phyloP scores from a whole-genome alignment of 2,113 vertebrate genomes.

The Grammomys dolichurus region DNA sequence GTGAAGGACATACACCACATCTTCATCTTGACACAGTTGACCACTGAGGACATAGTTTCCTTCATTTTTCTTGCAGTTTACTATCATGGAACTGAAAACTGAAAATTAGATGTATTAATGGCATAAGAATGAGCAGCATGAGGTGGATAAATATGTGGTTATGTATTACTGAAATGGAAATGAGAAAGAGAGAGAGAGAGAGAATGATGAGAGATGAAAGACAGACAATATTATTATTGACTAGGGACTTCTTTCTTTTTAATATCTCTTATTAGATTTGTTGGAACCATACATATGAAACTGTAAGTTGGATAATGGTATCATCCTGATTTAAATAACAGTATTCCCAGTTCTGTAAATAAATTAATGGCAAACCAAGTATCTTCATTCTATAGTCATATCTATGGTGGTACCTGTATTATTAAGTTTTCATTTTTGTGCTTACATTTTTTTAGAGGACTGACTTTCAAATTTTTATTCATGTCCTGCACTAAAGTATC shows the following conservation, averaged over 20 bases:
- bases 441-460: background rate
- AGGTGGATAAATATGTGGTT: background rate
- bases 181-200: background rate
- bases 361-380: constrained; percentile 49
- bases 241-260: background rate
- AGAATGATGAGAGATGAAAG: background rate
- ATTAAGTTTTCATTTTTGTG: constrained; percentile 59
- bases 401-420: background rate
- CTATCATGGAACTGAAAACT: background rate
- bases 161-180: background rate
- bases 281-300: constrained; percentile 66
- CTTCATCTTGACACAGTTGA: background rate
- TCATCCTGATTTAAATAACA: constrained; percentile 50
- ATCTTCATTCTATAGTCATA: constrained; percentile 55
- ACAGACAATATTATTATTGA: background rate
- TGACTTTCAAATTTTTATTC: constrained; percentile 30
- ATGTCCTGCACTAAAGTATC: constrained; percentile 3
- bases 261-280: background rate
- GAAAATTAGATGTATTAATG: background rate
- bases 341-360: constrained; percentile 73
- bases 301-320: background rate
- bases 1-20: background rate
- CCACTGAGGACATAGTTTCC: background rate
- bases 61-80: background rate
- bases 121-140: background rate